Percentiles rank a stretch among this genome's conserved stretches.
phyloP scores from a whole-genome alignment of 2,113 vertebrate genomes.

The Sigmodon hispidus region DNA sequence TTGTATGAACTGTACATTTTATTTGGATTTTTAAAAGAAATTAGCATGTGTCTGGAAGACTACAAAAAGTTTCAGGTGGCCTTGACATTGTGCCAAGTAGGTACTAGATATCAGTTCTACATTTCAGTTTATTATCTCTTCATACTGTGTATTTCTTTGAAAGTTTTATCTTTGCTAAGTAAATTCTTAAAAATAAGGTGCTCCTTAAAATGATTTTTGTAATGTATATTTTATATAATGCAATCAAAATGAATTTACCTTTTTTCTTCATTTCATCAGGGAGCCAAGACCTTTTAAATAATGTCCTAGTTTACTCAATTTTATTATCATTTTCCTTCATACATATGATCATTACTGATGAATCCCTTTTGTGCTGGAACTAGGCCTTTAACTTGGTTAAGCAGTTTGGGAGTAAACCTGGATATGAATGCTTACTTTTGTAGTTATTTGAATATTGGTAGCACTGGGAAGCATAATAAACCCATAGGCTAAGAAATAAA shows the following conservation, averaged over 20 bases:
- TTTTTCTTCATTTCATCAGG: not conserved
- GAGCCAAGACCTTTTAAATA: not conserved
- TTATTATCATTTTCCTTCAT: constrained; percentile 42
- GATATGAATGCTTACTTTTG: not conserved
- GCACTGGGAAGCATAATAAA: not conserved
- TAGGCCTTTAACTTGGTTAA: not conserved
- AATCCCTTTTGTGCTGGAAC: not conserved
- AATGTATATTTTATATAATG: not conserved
- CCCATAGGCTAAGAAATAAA: not conserved
- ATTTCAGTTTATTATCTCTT: not conserved
- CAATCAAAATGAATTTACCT: not conserved
- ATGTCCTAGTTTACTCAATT: not conserved
- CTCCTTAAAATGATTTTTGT: not conserved
- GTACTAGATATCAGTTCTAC: not conserved
- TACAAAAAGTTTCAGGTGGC: not conserved
- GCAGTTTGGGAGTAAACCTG: not conserved
- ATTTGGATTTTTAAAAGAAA: constrained; percentile 52
- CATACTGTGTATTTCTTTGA: not conserved
- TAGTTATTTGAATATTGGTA: not conserved
- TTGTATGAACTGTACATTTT: constrained; percentile 17
- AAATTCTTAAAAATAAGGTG: constrained; percentile 27
- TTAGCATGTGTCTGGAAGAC: not conserved
- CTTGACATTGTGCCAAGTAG: not conserved
- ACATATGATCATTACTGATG: not conserved
- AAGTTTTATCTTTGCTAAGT: not conserved